Base-by-base conservation (phyloP, 1,140 invertebrate species). In the Dendrolimus punctatus region DNA sequence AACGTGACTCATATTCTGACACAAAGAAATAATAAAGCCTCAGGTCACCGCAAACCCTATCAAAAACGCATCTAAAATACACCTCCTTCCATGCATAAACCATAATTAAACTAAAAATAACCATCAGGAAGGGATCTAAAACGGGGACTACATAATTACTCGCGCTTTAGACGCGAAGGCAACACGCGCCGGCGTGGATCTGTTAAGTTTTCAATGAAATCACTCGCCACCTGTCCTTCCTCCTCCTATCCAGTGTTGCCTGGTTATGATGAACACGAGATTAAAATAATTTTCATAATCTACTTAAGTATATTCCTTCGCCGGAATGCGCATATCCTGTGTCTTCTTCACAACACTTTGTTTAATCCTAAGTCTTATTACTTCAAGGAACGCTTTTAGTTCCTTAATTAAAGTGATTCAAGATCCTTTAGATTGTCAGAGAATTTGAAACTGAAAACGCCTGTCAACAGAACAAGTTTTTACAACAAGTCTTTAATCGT, bases 141-240 rank as follows among this genome's bases (percentile, higher is more conserved):
- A 23, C 23, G 23, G 46, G 46, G 46, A 46, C 46, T 46, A 23
- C 46, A 23, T 38, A 23, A 46, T 46, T 46, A 46, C 7, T 38
- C 46, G 46, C 23, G 38, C 46, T 23, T 8, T 23, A 23, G 23
- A 23, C 23, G 23, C 23, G 23, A 23, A 23, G 23, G 23, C 23
- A 23, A 23, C 23, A 23, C 23, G 23, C 23, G 23, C 23, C 23
- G 23, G 23, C 23, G 23, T 23, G 43, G 37, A 44, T 51, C 50
- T 51, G 50, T 51, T 43, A 42, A 43, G 10, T 42, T n/a, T 36
- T 51, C 39, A 51, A 43, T 42, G 43, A 51, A 51, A 45, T 51
- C 50, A 51, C 6, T 44, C 41, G 42, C 10, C 50, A 51, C 50
- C 50, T 51, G 50, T 45, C 41, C 50, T 39, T 42, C 23, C 8